phyloP scores from a whole-genome alignment of 2,113 vertebrate genomes.

The Zosterops lateralis region DNA sequence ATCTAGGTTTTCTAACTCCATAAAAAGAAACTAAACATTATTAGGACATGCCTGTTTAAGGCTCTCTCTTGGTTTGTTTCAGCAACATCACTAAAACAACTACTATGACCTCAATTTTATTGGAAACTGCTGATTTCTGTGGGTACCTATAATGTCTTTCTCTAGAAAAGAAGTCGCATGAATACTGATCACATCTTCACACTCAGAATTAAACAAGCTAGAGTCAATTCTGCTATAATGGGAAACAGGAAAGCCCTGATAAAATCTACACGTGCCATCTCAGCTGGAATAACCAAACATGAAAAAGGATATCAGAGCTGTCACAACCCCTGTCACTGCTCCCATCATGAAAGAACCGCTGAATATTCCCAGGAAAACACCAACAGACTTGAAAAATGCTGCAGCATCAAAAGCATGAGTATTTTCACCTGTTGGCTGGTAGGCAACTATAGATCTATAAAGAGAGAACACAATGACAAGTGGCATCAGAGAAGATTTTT shows the following conservation, averaged over 20 bases:
- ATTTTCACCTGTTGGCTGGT: constrained; percentile 91
- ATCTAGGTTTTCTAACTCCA: neutral
- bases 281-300: neutral
- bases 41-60: neutral
- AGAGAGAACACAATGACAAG: neutral
- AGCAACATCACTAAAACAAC: neutral
- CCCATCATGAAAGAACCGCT: constrained; percentile 98
- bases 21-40: neutral
- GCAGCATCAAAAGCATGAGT: constrained; percentile 92
- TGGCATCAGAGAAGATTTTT: neutral
- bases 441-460: constrained; percentile 91
- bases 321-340: constrained; percentile 91
- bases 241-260: neutral
- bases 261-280: neutral
- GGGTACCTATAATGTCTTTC: neutral
- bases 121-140: neutral
- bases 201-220: neutral
- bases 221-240: neutral
- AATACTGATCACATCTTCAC: neutral
- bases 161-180: neutral
- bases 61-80: neutral
- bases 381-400: constrained; percentile 97
- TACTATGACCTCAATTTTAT: neutral
- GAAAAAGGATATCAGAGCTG: constrained; percentile 95
- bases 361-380: constrained; percentile 95